Evolutionary conservation across 2,797 vertebrate species (phyloP).

Genomic region (Chaetophractus vellerosus): DNA sequence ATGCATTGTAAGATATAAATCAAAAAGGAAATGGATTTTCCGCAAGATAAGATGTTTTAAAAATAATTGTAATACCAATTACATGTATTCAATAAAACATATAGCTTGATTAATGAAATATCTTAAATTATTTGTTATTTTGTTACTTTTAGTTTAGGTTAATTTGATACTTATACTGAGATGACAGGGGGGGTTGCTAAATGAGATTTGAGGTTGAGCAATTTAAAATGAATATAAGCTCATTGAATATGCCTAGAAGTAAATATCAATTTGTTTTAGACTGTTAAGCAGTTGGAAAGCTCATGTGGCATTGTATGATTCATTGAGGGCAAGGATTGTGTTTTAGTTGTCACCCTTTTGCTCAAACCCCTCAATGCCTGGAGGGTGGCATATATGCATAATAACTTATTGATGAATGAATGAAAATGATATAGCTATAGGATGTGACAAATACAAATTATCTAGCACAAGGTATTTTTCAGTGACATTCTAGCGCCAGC

Average conservation of each 20-base stretch:
- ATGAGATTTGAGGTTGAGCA: not conserved
- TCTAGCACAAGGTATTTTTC: not conserved
- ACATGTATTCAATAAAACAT: not conserved
- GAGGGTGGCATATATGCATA: not conserved
- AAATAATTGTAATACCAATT: constrained; percentile 19
- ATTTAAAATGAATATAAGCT: not conserved
- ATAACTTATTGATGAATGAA: not conserved
- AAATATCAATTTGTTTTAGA: not conserved
- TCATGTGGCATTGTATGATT: not conserved
- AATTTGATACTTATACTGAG: constrained; percentile 1
- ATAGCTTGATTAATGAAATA: not conserved
- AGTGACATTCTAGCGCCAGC: not conserved
- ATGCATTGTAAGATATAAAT: constrained; percentile 2
- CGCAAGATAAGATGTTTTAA: not conserved
- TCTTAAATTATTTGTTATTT: constrained; percentile 18
- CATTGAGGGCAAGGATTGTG: not conserved
- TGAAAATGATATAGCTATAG: not conserved
- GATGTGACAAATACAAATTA: not conserved
- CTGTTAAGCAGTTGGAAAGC: constrained; percentile 11
- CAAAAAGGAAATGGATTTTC: not conserved
- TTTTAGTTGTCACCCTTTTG: not conserved
- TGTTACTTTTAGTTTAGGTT: constrained; percentile 31
- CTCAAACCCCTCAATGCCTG: not conserved
- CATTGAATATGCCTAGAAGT: not conserved
- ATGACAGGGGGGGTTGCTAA: not conserved